A percentile compares a stretch with the other conserved stretches of the same genome.
Conservation (phyloP, 2,113 vertebrate genomes). For the Syngnathus typhle region DNA sequence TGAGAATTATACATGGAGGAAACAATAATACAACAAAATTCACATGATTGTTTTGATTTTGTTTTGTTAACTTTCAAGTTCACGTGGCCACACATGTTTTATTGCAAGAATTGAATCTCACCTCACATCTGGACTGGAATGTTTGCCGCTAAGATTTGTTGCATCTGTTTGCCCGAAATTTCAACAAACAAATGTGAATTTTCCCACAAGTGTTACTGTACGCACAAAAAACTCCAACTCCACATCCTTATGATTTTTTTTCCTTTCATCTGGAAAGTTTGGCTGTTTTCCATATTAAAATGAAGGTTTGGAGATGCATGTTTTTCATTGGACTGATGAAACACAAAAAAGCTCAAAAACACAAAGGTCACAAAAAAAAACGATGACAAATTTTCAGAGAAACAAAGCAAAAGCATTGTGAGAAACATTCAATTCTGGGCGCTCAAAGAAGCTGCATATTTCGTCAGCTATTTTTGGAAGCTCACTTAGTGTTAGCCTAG, state of each 20-base stretch:
- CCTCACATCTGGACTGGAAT: slow-evolving; percentile 50
- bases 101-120: slow-evolving; percentile 42
- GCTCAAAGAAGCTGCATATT: background rate
- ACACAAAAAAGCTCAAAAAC: background rate
- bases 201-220: background rate
- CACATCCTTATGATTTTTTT: background rate
- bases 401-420: background rate
- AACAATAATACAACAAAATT: slow-evolving; percentile 38
- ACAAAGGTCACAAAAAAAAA: background rate
- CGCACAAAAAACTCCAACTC: background rate
- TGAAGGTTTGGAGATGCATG: background rate
- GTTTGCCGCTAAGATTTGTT: slow-evolving; percentile 28
- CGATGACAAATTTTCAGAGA: background rate
- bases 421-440: background rate
- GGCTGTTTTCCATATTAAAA: background rate
- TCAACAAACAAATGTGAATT: background rate
- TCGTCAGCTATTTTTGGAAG: background rate
- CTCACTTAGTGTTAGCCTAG: background rate
- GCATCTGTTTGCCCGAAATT: slow-evolving; percentile 18
- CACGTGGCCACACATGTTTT: slow-evolving; percentile 25
- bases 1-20: slow-evolving; percentile 65
- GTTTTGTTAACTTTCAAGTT: slow-evolving; percentile 44
- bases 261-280: background rate
- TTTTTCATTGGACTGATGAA: background rate
- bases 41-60: slow-evolving; percentile 63